Evolutionary conservation across 1,140 invertebrate genomes (phyloP).

Genomic region (Onthophagus taurus): DNA sequence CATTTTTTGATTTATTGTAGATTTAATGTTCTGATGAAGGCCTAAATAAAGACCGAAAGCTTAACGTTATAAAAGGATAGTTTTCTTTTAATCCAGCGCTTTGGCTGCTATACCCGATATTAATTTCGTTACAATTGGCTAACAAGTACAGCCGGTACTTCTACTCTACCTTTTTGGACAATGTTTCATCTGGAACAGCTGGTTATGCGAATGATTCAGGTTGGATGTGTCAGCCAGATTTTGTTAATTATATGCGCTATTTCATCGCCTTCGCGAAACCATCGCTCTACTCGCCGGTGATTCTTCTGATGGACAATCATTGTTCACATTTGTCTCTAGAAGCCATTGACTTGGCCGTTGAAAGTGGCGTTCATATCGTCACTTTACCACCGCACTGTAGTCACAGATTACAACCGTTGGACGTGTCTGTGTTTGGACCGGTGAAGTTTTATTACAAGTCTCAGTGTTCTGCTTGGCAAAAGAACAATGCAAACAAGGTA

Average conservation of each 20-base stretch:
- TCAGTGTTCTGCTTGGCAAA: conserved; percentile 19
- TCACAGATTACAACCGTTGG: conserved; percentile 36
- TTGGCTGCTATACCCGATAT: too few relatives aligned
- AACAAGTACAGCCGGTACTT: too few relatives aligned
- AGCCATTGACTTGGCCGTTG: conserved; percentile 18
- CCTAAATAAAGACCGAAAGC: too few relatives aligned
- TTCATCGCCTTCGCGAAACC: conserved; percentile 21
- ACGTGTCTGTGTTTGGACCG: conserved; percentile 24
- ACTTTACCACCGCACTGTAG: conserved; percentile 32
- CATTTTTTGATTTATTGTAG: too few relatives aligned
- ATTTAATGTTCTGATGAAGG: too few relatives aligned
- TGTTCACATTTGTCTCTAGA: conserved; percentile 17
- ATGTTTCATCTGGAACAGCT: conserved; percentile 32
- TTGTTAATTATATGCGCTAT: conserved; percentile 24
- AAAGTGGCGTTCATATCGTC: conserved; percentile 21
- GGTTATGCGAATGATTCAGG: conserved; percentile 36
- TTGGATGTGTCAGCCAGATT: conserved; percentile 39
- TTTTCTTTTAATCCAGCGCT: too few relatives aligned
- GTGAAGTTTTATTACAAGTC: conserved; percentile 25
- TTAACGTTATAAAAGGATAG: too few relatives aligned
- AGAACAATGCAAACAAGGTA: conserved; percentile 10
- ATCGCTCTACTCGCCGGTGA: conserved; percentile 14
- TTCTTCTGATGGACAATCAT: conserved; percentile 23
- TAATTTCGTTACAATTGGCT: too few relatives aligned
- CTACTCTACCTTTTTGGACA: too few relatives aligned